Conservation (phyloP, 2,888 invertebrate genomes). For the Allolobophora icterica region DNA sequence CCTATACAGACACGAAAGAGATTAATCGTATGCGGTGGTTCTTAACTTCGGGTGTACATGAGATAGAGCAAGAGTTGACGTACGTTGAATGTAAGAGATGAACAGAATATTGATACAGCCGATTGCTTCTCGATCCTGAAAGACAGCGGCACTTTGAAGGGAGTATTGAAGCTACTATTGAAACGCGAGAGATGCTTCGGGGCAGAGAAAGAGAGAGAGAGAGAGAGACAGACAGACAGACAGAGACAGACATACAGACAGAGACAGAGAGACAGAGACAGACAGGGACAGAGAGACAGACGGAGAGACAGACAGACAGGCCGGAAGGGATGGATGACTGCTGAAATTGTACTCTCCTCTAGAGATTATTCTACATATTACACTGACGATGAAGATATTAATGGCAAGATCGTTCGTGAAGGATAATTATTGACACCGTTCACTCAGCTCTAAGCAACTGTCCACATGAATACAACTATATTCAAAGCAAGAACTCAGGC, state of each 20-base stretch:
- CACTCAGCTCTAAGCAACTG: no score
- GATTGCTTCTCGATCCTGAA: constrained; percentile 9
- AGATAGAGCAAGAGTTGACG: neutral
- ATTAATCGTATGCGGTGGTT: neutral
- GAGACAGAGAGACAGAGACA: neutral
- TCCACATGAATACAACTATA: no score
- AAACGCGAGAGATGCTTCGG: neutral
- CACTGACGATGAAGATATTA: no score
- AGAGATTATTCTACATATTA: no score
- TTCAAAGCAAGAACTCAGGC: no score
- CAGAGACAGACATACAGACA: neutral
- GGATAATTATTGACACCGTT: no score
- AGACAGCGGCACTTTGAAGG: neutral
- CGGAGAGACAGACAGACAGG: neutral
- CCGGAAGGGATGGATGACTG: no score
- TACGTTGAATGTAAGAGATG: neutral
- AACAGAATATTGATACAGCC: neutral
- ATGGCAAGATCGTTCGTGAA: no score
- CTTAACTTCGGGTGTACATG: neutral
- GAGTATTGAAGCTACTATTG: neutral
- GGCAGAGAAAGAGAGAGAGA: neutral
- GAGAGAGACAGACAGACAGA: neutral
- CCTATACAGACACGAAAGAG: neutral
- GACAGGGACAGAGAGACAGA: neutral
- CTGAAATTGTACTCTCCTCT: no score